phyloP scores from a whole-genome alignment of 2,888 invertebrate species.

The Choristoneura rosaceana region DNA sequence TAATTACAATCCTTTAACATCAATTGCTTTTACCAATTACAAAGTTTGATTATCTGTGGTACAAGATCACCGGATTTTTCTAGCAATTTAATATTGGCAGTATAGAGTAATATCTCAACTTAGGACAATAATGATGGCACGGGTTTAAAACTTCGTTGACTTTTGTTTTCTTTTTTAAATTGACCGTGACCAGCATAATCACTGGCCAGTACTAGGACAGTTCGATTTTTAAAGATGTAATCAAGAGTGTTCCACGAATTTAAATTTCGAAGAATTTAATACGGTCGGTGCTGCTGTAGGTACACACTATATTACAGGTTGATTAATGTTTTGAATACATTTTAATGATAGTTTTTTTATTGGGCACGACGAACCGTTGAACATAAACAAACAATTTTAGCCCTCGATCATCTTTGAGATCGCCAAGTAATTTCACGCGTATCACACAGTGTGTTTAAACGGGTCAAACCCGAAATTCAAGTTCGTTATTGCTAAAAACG shows the following conservation, averaged over 20 bases:
- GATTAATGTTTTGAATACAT: neutral
- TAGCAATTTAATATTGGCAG: constrained; percentile 1
- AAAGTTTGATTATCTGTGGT: constrained; percentile 32
- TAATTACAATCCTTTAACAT: constrained; percentile 32
- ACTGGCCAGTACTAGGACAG: constrained; percentile 3
- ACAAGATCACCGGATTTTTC: constrained; percentile 12
- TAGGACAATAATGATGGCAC: neutral
- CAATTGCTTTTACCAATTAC: constrained; percentile 25
- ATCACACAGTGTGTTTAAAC: constrained; percentile 20
- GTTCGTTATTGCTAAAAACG: constrained; percentile 25
- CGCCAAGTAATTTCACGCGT: constrained; percentile 15
- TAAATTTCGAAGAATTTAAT: constrained; percentile 2
- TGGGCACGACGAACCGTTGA: neutral
- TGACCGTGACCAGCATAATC: neutral
- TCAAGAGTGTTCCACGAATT: neutral
- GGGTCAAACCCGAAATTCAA: constrained; percentile 33
- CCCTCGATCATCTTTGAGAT: constrained; percentile 2
- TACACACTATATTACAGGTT: neutral
- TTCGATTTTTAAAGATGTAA: neutral
- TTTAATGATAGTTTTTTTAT: neutral
- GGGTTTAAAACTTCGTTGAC: neutral
- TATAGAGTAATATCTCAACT: neutral
- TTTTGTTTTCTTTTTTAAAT: constrained; percentile 2
- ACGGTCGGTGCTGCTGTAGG: neutral
- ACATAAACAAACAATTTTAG: neutral